Base-by-base conservation (phyloP, 2,888 invertebrate genomes). In the Fragum fragum region DNA sequence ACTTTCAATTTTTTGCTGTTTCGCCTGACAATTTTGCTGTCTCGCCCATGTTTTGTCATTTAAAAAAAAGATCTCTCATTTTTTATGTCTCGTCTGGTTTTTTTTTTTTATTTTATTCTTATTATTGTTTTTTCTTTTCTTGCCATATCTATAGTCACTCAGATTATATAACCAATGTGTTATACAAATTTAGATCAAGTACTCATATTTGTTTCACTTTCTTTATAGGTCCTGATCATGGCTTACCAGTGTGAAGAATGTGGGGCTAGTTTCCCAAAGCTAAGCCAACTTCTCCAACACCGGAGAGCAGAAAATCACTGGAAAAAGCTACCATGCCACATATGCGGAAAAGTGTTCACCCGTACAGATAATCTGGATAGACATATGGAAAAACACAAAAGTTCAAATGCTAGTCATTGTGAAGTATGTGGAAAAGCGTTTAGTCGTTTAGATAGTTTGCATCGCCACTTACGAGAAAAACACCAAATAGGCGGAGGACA, bases 241-340 rank as follows among this genome's bases (percentile, higher is more conserved):
- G 29, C 69, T 26, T 76, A 52, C 52, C 1, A 42, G 6, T 78
- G 73, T 42, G 71, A 61, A 32, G n/a, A 42, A 36, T 76, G 71
- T 63, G 71, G 53, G 16, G 36, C n/a, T 28, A 61, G 9, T 18
- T 79, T 63, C 23, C n/a, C 47, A 3, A 76, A 76, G 26, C 52
- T 63, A 21, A 79, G 73, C 47, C 57, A 69, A 26, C 47, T 79
- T 1, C 0, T 32, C 28, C 32, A 9, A 36, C 32, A 36, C n/a
- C n/a, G n/a, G n/a, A 26, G 78, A 1, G 57, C 59, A 26, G 69
- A 57, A 32, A 42, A 79, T 28, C 78, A 73, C 32, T 79, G 78
- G 73, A 23, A 18, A 29, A 66, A 59, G n/a, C 69, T 39, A 26
- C 6, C 39, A 3, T 79, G 73, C 32, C 69, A 68, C 1, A 1